Evolutionary conservation across 2,113 vertebrate genomes (phyloP).

Genomic region (Tauraco erythrolophus): DNA sequence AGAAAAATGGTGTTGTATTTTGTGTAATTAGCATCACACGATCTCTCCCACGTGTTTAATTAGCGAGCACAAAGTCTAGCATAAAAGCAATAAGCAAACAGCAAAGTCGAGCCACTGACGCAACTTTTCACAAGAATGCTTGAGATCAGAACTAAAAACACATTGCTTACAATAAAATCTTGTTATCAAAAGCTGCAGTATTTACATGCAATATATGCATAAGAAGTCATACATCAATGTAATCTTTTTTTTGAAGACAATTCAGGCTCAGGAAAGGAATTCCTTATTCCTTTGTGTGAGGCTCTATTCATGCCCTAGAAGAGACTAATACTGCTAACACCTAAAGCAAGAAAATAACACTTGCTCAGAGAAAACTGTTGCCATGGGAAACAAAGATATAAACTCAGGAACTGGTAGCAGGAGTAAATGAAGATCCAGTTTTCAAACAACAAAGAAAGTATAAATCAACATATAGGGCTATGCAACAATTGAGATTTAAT

Average conservation of each 20-base stretch:
- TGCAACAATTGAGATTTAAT: neutral
- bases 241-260: neutral
- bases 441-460: neutral
- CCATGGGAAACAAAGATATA: constrained; percentile 25
- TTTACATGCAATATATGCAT: neutral
- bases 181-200: neutral
- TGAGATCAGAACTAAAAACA: neutral
- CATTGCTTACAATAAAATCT: neutral
- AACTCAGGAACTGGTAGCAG: neutral
- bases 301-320: neutral
- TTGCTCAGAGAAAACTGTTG: constrained; percentile 39
- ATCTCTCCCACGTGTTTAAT: neutral
- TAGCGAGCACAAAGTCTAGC: neutral
- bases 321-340: neutral
- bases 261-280: neutral
- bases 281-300: neutral
- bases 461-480: neutral
- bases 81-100: neutral
- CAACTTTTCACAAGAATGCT: neutral
- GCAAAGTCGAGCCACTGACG: neutral
- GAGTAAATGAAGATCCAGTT: neutral
- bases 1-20: neutral
- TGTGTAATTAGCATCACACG: neutral
- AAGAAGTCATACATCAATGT: neutral
- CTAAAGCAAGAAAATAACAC: neutral